Conservation (phyloP, 2,888 invertebrate genomes). For the Cerastis leucographa region DNA sequence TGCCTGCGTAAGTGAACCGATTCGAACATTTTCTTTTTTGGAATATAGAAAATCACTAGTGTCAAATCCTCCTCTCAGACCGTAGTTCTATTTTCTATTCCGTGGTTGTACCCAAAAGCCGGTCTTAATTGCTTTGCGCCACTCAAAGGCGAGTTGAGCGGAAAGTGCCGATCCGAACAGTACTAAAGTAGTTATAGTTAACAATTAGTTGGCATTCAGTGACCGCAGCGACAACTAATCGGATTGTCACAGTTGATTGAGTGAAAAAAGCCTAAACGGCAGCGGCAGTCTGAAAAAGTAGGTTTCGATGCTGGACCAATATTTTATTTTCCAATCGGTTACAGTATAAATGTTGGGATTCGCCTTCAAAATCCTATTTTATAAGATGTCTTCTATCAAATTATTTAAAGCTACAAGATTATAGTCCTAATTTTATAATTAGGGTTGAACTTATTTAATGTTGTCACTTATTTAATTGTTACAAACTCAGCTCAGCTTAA, state of each 20-base stretch:
- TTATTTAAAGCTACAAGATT: no score
- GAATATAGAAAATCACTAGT: background rate
- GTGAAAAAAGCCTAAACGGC: background rate
- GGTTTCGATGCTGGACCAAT: background rate
- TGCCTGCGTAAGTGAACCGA: no score
- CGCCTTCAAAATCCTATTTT: background rate
- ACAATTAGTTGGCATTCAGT: constrained; percentile 15
- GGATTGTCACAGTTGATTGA: constrained; percentile 22
- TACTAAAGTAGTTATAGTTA: background rate
- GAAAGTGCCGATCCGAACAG: constrained; percentile 14
- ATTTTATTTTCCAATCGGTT: background rate
- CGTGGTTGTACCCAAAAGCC: background rate
- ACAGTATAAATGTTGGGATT: background rate
- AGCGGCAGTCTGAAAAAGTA: background rate
- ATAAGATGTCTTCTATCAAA: background rate
- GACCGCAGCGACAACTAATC: constrained; percentile 6
- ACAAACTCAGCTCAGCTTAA: background rate
- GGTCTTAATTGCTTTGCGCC: background rate
- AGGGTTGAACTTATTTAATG: no score
- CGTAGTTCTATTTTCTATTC: background rate
- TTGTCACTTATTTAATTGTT: no score
- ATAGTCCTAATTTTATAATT: no score
- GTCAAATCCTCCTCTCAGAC: background rate
- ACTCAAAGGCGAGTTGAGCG: background rate
- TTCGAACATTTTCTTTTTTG: no score